Percentiles rank a stretch among this genome's conserved stretches.
Evolutionary conservation across 2,888 invertebrate genomes (phyloP).

Genomic region (Fragum whitleyi): DNA sequence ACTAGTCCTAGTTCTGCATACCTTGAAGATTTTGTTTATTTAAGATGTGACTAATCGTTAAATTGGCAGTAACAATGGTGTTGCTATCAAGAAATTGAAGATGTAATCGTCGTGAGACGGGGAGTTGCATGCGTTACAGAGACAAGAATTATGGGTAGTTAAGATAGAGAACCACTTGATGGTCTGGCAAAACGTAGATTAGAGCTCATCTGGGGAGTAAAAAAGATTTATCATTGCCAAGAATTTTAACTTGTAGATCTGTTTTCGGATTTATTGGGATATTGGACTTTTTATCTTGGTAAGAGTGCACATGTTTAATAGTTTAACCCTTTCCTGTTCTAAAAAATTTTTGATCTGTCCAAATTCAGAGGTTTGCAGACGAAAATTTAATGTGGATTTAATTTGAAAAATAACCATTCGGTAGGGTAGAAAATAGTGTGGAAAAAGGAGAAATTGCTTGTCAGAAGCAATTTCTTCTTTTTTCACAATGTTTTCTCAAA

Average conservation of each 20-base stretch:
- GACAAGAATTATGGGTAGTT: slow-evolving; percentile 7
- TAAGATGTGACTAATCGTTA: not conserved
- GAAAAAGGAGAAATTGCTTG: no score
- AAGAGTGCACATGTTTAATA: not conserved
- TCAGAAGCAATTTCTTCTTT: no score
- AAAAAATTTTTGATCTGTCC: not conserved
- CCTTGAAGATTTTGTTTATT: no score
- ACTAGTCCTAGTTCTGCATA: no score
- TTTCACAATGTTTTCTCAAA: no score
- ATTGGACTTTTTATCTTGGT: not conserved
- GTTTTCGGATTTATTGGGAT: not conserved
- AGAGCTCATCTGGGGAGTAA: not conserved
- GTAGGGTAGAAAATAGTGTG: no score
- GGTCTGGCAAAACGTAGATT: not conserved
- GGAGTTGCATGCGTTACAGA: not conserved
- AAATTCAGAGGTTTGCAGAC: not conserved
- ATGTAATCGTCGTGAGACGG: not conserved
- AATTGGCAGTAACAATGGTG: no score
- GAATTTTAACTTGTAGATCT: not conserved
- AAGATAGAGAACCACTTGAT: no score
- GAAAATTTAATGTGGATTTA: no score
- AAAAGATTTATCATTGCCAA: not conserved
- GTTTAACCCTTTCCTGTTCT: not conserved
- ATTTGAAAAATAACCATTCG: no score
- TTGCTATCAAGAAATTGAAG: not conserved